Conservation (phyloP, 2,113 vertebrate genomes). For the Pseudolaguvia tuberculata region DNA sequence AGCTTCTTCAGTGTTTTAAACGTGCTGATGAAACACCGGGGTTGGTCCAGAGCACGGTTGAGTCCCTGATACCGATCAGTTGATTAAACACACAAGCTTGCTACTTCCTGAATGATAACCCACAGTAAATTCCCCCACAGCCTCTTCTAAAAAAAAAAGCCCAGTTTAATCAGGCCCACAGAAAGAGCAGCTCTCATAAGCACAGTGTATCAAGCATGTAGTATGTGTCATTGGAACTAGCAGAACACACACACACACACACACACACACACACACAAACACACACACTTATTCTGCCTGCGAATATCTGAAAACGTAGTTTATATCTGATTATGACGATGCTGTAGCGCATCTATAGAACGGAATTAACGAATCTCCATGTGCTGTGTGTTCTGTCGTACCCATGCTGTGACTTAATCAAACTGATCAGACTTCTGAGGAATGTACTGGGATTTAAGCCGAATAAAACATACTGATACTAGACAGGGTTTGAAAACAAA, state of each 20-base stretch:
- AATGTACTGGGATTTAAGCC: background rate
- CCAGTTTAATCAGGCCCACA: slow-evolving; percentile 14
- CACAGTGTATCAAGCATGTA: slow-evolving; percentile 1
- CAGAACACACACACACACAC: background rate
- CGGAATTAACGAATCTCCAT: background rate
- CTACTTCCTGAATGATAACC: slow-evolving; percentile 66
- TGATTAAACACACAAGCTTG: slow-evolving; percentile 72
- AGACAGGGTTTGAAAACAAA: too few species aligned
- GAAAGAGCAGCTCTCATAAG: slow-evolving; percentile 19
- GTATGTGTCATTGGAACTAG: slow-evolving; percentile 11
- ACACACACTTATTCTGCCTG: background rate
- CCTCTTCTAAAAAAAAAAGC: slow-evolving; percentile 39
- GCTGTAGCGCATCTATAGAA: background rate
- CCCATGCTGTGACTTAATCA: slow-evolving; percentile 12
- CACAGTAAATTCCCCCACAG: slow-evolving; percentile 50
- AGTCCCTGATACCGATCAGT: slow-evolving; percentile 65
- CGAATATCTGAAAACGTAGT: background rate
- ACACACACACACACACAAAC: background rate
- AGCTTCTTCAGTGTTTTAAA: slow-evolving; percentile 47
- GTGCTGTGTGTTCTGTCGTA: background rate
- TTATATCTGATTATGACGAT: slow-evolving; percentile 3
- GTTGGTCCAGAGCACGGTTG: slow-evolving; percentile 7
- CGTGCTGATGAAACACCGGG: slow-evolving; percentile 34
- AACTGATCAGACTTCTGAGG: background rate
- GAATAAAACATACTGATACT: too few species aligned